Conservation (phyloP, 1,140 invertebrate genomes). For the Eumaeus atala region DNA sequence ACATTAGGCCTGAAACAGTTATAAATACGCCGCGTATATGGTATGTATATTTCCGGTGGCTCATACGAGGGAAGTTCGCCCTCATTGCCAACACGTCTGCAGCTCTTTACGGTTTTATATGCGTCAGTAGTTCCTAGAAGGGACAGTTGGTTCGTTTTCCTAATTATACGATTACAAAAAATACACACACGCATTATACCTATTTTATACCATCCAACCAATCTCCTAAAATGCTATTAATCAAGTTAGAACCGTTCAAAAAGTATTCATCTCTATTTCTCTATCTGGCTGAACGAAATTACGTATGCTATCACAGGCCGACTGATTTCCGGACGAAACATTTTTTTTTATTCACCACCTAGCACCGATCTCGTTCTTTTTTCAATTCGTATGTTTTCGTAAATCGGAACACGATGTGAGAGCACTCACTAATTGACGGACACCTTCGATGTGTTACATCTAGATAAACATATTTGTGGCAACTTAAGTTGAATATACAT, state of each 20-base stretch:
- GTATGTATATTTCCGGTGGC: not conserved
- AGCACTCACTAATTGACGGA: constrained; percentile 6
- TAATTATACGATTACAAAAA: too few relatives aligned
- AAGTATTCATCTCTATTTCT: constrained; percentile 33
- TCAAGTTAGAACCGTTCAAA: constrained; percentile 4
- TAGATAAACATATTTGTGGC: too few relatives aligned
- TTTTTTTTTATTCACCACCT: constrained; percentile 2
- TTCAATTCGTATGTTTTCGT: constrained; percentile 1
- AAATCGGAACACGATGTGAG: constrained; percentile 10
- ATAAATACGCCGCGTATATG: too few relatives aligned
- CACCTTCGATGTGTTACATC: not conserved
- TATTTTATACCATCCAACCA: too few relatives aligned
- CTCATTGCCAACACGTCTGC: too few relatives aligned
- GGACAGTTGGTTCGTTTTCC: too few relatives aligned
- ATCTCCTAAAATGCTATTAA: constrained; percentile 2
- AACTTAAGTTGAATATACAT: too few relatives aligned
- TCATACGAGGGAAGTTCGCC: too few relatives aligned
- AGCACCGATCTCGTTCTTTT: not conserved
- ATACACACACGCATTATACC: too few relatives aligned
- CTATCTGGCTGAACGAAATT: constrained; percentile 45
- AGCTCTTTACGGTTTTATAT: not conserved
- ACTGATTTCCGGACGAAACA: constrained; percentile 42
- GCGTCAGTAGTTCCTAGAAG: too few relatives aligned
- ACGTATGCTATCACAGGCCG: constrained; percentile 49
- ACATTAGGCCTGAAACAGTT: too few relatives aligned